Evolutionary conservation across 2,113 vertebrate species (phyloP).

Genomic region (Microcebus murinus): DNA sequence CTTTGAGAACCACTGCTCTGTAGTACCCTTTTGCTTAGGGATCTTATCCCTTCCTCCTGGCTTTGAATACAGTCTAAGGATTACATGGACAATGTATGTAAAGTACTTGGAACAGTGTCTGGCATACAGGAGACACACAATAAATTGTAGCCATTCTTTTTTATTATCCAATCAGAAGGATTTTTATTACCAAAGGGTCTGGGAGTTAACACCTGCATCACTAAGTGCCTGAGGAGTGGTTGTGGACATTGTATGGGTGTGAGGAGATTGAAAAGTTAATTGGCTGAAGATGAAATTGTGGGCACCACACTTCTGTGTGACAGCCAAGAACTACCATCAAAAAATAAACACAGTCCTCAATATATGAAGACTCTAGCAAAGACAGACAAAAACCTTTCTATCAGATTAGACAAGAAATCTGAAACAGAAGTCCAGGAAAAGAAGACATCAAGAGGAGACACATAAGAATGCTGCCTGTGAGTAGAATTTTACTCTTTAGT

Average conservation of each 20-base stretch:
- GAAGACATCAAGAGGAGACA: background rate
- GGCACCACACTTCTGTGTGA: background rate
- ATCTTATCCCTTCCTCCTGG: background rate
- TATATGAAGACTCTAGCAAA: background rate
- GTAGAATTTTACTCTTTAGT: background rate
- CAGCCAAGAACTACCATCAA: background rate
- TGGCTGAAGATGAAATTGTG: background rate
- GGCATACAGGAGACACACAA: background rate
- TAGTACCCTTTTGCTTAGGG: background rate
- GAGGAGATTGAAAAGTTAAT: background rate
- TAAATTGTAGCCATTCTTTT: background rate
- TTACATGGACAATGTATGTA: background rate
- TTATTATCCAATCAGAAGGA: background rate
- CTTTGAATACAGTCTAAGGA: background rate
- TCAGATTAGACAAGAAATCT: background rate
- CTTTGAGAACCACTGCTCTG: background rate
- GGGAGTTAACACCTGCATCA: background rate
- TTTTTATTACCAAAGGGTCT: background rate
- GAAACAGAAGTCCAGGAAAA: background rate
- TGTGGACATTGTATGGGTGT: background rate
- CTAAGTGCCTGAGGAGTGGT: background rate
- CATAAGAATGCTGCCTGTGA: background rate
- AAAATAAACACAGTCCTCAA: background rate
- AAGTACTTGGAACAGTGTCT: background rate
- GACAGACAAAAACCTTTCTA: background rate